phyloP scores from a whole-genome alignment of 1,140 invertebrate genomes.

The Meloidogyne exigua region DNA sequence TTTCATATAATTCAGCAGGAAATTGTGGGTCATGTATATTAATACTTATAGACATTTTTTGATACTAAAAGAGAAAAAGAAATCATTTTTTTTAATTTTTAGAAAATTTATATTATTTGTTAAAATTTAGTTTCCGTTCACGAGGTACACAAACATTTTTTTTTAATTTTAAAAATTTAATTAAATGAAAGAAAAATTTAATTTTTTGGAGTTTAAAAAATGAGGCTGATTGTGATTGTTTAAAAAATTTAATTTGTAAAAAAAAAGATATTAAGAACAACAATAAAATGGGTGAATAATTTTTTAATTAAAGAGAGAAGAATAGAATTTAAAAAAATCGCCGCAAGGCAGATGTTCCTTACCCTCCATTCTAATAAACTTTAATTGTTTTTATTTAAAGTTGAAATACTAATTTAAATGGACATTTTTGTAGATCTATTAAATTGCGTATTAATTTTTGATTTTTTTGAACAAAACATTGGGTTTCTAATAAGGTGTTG shows the following conservation, averaged over 20 bases:
- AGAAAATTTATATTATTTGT: too few species aligned
- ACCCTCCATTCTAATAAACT: background rate
- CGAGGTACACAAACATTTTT: background rate
- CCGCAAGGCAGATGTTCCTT: conserved; percentile 1
- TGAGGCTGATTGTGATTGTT: background rate
- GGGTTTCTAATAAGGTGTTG: background rate
- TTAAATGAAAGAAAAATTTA: background rate
- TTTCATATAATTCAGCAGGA: conserved; percentile 37
- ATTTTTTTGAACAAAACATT: background rate
- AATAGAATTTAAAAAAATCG: background rate
- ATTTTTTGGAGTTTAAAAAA: conserved; percentile 2
- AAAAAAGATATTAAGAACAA: background rate
- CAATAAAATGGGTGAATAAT: background rate
- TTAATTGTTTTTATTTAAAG: background rate
- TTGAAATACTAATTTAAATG: background rate
- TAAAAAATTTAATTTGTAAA: background rate
- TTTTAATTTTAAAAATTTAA: background rate
- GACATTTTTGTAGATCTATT: background rate
- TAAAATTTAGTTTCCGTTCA: background rate
- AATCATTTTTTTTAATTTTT: too few species aligned
- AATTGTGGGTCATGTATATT: conserved; percentile 39
- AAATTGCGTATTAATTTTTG: background rate
- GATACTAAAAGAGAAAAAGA: too few species aligned
- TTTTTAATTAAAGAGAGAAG: background rate
- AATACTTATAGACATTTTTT: conserved; percentile 32